Conservation (phyloP, 1,140 invertebrate species). For the Zeugodacus cucurbitae region DNA sequence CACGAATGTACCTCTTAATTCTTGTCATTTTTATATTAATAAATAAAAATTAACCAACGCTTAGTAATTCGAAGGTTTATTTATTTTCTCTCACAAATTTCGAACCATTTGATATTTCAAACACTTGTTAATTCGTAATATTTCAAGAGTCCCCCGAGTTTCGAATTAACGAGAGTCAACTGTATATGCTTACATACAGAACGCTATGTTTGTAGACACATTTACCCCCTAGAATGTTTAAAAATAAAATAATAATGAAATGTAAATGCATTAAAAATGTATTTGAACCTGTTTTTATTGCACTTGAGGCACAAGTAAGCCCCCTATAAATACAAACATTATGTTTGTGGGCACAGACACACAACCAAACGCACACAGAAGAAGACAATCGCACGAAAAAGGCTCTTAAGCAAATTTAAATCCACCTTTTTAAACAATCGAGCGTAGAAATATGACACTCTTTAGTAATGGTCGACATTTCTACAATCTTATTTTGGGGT, state of each 20-base stretch:
- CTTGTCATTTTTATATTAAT: too few relatives aligned
- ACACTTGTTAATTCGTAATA: too few relatives aligned
- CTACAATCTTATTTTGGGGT: not conserved
- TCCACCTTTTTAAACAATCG: not conserved
- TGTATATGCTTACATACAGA: not conserved
- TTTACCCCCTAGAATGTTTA: not conserved
- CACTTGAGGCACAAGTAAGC: not conserved
- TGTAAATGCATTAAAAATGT: not conserved
- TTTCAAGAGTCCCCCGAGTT: too few relatives aligned
- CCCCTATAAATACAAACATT: not conserved
- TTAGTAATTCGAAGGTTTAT: too few relatives aligned
- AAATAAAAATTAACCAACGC: too few relatives aligned
- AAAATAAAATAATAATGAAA: not conserved
- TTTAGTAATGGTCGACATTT: not conserved
- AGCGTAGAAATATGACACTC: not conserved
- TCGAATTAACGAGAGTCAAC: too few relatives aligned
- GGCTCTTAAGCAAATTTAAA: not conserved
- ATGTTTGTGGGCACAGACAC: not conserved
- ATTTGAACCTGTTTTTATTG: not conserved
- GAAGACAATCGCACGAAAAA: not conserved
- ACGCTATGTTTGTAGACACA: not conserved
- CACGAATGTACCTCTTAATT: too few relatives aligned
- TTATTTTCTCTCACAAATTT: too few relatives aligned
- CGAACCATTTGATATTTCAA: too few relatives aligned
- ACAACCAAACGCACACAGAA: too few relatives aligned